Base-by-base conservation (phyloP, 2,888 invertebrate genomes). In the Dilophus febrilis region DNA sequence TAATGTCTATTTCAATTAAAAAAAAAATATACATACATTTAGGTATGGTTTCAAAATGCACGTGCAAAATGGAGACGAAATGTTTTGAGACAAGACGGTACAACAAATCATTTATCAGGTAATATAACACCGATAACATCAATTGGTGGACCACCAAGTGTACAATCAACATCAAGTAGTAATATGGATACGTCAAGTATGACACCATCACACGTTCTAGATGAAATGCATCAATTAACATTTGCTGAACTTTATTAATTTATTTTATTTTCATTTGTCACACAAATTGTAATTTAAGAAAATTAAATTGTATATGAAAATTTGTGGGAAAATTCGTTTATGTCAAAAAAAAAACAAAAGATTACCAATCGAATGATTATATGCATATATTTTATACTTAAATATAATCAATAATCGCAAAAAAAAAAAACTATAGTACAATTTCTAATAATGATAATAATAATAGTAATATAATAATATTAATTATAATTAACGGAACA, bases 1-100 rank as follows among this genome's bases (percentile, higher is more conserved):
- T 14, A 28, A 13, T 38, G 8, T 38, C 4, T 18, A 12, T 37
- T 27, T 37, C 6, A 8, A 13, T 8, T 16, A 18, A 5, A 27
- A 12, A 35, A 47, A n/a, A n/a, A n/a, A n/a, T n/a, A n/a, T n/a
- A n/a, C n/a, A n/a, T n/a, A n/a, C n/a, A n/a, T 51, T 11, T 52
- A 92, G 91, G 92, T 92, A 1, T 92, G 92, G 92, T 94, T 94
- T 60, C 92, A 94, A 72, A 94, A 94, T 57, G 91, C 94, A 0
- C 68, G 94, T 29, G 94, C 94, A 19, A 94, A 94, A 66, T 92
- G 88, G 82, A 74, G 94, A 47, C 72, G 94, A 35, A 90, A 84
- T 55, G 71, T 83, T 50, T 80, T 84, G 77, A 61, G 83, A 26
- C 83, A 82, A 52, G 83, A 84, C 53, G 43, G 43, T 11, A 44